Evolutionary conservation across 2,888 invertebrate genomes (phyloP).

Genomic region (Thecocarcelia acutangulata): DNA sequence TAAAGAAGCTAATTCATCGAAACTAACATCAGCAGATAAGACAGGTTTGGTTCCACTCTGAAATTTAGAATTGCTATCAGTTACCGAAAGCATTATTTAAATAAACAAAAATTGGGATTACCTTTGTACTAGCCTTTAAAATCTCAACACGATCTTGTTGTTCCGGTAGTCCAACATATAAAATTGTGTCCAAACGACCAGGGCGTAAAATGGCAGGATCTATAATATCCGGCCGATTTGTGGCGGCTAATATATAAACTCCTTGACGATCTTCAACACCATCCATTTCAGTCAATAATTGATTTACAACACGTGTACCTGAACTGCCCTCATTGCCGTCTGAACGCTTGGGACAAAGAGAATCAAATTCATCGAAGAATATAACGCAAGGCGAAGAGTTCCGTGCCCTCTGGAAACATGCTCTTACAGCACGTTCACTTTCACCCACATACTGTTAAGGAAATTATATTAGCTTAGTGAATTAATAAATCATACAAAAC

Average conservation of each 20-base stretch:
- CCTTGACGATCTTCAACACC: slow-evolving; percentile 95
- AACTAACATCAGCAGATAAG: slow-evolving; percentile 88
- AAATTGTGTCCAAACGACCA: slow-evolving; percentile 93
- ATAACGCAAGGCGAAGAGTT: slow-evolving; percentile 99
- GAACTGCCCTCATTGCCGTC: slow-evolving; percentile 88
- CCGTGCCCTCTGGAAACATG: slow-evolving; percentile 95
- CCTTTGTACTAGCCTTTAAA: slow-evolving; percentile 93
- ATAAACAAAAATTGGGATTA: slow-evolving; percentile 74
- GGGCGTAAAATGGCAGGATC: slow-evolving; percentile 95
- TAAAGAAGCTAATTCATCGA: slow-evolving; percentile 86
- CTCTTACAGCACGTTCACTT: slow-evolving; percentile 97
- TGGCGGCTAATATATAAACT: slow-evolving; percentile 97
- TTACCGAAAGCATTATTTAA: neutral
- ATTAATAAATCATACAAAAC: neutral
- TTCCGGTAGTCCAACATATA: slow-evolving; percentile 94
- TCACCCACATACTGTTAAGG: slow-evolving; percentile 94
- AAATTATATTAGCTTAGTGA: slow-evolving; percentile 6
- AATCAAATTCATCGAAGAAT: slow-evolving; percentile 99
- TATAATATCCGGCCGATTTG: slow-evolving; percentile 97
- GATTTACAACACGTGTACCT: slow-evolving; percentile 95
- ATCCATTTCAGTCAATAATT: slow-evolving; percentile 99
- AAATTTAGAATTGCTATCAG: slow-evolving; percentile 16
- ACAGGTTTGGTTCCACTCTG: slow-evolving; percentile 91
- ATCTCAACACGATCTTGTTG: slow-evolving; percentile 92
- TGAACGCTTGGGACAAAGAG: slow-evolving; percentile 94